phyloP scores from a whole-genome alignment of 64 coral and sea anemone species.

The Cladopsammia gracilis region DNA sequence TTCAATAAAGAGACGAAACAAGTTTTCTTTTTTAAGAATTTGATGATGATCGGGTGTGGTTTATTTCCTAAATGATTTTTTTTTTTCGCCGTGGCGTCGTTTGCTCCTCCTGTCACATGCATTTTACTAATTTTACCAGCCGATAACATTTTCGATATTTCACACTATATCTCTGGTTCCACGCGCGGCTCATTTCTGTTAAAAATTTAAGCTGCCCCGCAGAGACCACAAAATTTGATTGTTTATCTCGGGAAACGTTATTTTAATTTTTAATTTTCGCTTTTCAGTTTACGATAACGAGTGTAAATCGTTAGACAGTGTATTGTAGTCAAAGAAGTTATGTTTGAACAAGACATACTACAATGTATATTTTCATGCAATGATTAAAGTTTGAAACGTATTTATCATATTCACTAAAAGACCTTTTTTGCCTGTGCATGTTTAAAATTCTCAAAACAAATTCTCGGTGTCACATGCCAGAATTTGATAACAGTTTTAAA shows the following conservation, averaged over 20 bases:
- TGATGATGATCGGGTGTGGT: conserved; percentile 33
- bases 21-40: conserved; percentile 6
- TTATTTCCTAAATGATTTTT: background rate
- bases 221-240: conserved; percentile 56
- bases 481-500: background rate
- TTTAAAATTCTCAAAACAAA: background rate
- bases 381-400: conserved; percentile 25
- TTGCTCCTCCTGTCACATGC: background rate
- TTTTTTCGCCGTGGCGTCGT: background rate
- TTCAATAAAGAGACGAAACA: conserved; percentile 24
- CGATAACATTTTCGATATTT: conserved; percentile 11
- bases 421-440: background rate
- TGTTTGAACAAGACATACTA: background rate
- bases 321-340: background rate
- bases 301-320: conserved; percentile 11
- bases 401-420: background rate
- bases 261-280: conserved; percentile 60
- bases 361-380: background rate
- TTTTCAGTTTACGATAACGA: conserved; percentile 38
- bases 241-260: conserved; percentile 56
- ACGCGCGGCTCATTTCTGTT: conserved; percentile 45
- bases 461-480: background rate
- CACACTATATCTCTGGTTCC: background rate
- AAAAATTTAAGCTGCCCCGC: conserved; percentile 47
- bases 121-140: conserved; percentile 28